Conservation (phyloP, 2,113 vertebrate species). For the Carettochelys insculpta region DNA sequence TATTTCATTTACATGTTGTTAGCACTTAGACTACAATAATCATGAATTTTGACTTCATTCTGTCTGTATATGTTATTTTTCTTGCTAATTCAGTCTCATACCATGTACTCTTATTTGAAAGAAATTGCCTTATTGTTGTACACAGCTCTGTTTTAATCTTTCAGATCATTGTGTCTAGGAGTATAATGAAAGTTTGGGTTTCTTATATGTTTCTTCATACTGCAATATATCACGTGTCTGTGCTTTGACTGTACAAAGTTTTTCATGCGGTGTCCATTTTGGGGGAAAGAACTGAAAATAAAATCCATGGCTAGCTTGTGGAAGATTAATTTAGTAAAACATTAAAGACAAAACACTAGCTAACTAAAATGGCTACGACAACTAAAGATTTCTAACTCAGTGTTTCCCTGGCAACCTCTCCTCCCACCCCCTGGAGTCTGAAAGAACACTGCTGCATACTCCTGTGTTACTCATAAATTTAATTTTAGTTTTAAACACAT, state of each 20-base stretch:
- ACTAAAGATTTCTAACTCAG: not conserved
- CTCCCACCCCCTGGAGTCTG: not conserved
- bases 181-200: not conserved
- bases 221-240: not conserved
- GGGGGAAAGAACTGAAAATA: not conserved
- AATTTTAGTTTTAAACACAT: not conserved
- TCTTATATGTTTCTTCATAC: not conserved
- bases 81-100: not conserved
- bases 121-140: not conserved
- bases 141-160: slow-evolving; percentile 5
- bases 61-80: not conserved
- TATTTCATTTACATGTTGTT: not conserved
- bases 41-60: not conserved
- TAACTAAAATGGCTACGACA: slow-evolving; percentile 25
- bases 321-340: slow-evolving; percentile 28
- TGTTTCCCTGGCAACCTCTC: slow-evolving; percentile 65
- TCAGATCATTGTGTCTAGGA: not conserved
- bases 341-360: not conserved
- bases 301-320: not conserved
- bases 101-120: not conserved
- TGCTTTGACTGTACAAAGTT: not conserved
- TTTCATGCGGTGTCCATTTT: not conserved
- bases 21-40: not conserved
- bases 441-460: not conserved
- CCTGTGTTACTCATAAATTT: not conserved